Conservation (phyloP, 1,140 invertebrate genomes). For the Acyrthosiphon pisum region DNA sequence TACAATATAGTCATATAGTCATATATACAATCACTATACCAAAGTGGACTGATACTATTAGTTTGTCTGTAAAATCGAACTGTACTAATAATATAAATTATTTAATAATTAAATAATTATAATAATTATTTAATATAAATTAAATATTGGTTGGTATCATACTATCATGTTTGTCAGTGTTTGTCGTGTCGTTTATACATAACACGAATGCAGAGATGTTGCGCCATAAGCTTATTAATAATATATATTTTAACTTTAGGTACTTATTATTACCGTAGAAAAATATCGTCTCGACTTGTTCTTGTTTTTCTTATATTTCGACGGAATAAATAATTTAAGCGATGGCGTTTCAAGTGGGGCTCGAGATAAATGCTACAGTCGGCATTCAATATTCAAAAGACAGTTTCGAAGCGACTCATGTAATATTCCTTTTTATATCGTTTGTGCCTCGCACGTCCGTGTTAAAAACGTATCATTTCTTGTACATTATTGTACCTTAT, state of each 20-base stretch:
- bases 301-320: background rate
- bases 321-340: slow-evolving; percentile 7
- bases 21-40: no score
- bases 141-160: background rate
- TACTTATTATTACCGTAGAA: background rate
- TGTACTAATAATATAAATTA: background rate
- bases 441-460: background rate
- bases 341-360: background rate
- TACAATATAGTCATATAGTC: no score
- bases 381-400: background rate
- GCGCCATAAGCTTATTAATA: background rate
- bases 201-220: background rate
- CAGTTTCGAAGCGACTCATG: background rate
- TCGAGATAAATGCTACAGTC: background rate
- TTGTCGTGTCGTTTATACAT: background rate
- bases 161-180: background rate
- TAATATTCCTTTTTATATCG: slow-evolving; percentile 1
- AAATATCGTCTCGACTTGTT: background rate
- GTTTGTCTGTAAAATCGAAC: background rate
- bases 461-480: no score
- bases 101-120: no score
- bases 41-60: background rate
- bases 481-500: no score
- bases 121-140: no score
- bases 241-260: background rate